Evolutionary conservation across 2,113 vertebrate genomes (phyloP).

Genomic region (Xiphophorus maculatus): DNA sequence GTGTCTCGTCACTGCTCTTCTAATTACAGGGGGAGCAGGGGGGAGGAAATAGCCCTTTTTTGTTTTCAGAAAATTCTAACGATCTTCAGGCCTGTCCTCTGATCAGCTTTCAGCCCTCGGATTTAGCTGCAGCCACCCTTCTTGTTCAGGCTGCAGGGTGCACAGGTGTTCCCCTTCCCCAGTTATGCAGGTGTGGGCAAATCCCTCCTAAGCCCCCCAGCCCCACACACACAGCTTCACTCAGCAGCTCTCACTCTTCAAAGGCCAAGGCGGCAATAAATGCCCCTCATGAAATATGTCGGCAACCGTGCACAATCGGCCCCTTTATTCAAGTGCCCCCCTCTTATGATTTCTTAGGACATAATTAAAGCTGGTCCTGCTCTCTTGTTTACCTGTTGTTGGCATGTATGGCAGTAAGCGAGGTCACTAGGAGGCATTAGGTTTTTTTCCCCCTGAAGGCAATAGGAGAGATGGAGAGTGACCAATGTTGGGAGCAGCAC

Average conservation of each 20-base stretch:
- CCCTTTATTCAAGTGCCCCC: constrained; percentile 53
- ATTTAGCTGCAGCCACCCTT: constrained; percentile 63
- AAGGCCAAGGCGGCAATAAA: constrained; percentile 69
- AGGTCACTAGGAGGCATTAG: constrained; percentile 30
- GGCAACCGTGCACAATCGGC: constrained; percentile 63
- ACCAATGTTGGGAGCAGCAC: constrained; percentile 63
- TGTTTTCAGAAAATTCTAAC: not conserved
- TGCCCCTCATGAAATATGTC: constrained; percentile 73
- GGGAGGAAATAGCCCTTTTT: not conserved
- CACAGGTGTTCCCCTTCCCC: constrained; percentile 79
- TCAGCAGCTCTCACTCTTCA: constrained; percentile 71
- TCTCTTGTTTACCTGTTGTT: constrained; percentile 56
- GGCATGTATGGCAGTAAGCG: constrained; percentile 8
- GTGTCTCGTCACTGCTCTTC: constrained; percentile 36
- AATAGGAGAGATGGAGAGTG: constrained; percentile 47
- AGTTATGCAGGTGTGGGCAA: constrained; percentile 79
- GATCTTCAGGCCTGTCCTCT: constrained; percentile 62
- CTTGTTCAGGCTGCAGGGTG: constrained; percentile 73
- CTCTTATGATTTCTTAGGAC: constrained; percentile 55
- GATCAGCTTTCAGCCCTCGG: constrained; percentile 71
- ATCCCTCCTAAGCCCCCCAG: constrained; percentile 15
- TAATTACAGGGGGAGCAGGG: not conserved
- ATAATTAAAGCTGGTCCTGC: constrained; percentile 23
- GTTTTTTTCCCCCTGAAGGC: constrained; percentile 1
- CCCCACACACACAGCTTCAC: constrained; percentile 33